Percentiles rank a stretch among this genome's conserved stretches.
Conservation (phyloP, 2,888 invertebrate species). For the Halictus ligatus region DNA sequence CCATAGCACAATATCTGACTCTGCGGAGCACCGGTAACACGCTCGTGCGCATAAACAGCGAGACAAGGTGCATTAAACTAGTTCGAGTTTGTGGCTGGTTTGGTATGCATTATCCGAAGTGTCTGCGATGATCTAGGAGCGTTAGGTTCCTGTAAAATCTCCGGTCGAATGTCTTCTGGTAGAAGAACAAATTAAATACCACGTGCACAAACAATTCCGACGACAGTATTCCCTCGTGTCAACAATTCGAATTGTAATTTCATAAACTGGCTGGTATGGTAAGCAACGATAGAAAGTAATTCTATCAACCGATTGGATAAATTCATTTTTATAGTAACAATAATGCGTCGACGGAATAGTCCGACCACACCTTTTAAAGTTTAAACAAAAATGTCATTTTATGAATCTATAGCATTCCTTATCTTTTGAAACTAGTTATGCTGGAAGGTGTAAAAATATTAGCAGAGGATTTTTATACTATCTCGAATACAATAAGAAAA, state of each 20-base stretch:
- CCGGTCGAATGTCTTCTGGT: conserved; percentile 69
- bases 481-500: not conserved
- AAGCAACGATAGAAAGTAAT: too few relatives aligned
- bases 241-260: not conserved
- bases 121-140: not conserved
- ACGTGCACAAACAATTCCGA: too few relatives aligned
- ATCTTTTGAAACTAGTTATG: too few relatives aligned
- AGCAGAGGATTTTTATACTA: not conserved
- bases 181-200: too few relatives aligned
- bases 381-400: not conserved
- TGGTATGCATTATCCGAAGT: conserved; percentile 43
- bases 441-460: not conserved
- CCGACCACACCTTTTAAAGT: not conserved
- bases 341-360: too few relatives aligned
- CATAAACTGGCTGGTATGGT: too few relatives aligned
- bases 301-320: too few relatives aligned
- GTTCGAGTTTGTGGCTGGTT: conserved; percentile 58
- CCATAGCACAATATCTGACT: not conserved
- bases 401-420: too few relatives aligned
- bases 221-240: not conserved
- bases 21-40: conserved; percentile 1
- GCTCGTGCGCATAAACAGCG: conserved; percentile 22
- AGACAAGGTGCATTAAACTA: conserved; percentile 56
- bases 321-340: not conserved
- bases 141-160: not conserved